These are phyloP conservation scores for Stichodactyla helianthus DNA, from an alignment of 64 coral and sea anemone genomes.

Conservation along the genomic window DNA sequence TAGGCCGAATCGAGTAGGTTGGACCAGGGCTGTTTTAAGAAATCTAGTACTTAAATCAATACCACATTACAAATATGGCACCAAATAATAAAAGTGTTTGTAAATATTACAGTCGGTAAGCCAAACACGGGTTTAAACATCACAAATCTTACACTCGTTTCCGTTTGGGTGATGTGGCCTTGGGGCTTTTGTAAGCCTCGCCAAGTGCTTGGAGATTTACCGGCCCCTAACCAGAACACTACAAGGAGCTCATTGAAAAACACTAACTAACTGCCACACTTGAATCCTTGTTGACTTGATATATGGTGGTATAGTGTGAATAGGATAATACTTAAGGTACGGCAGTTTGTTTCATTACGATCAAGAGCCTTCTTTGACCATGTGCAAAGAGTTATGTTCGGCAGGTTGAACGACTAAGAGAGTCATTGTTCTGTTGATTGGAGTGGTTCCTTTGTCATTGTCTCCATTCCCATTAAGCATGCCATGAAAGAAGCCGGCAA, in stretches of 20 bases:
- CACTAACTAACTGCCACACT: not conserved
- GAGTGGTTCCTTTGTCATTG: slow-evolving; percentile 4
- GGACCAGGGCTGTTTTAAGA: slow-evolving; percentile 10
- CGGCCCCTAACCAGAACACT: slow-evolving; percentile 18
- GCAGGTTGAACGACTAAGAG: slow-evolving; percentile 13
- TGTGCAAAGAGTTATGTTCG: not conserved
- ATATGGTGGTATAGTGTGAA: slow-evolving; percentile 7
- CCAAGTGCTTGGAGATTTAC: slow-evolving; percentile 12
- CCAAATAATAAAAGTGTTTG: slow-evolving; percentile 14
- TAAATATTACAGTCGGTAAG: slow-evolving; percentile 16
- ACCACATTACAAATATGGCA: slow-evolving; percentile 12
- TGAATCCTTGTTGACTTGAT: not conserved
- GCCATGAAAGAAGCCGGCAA: slow-evolving; percentile 19
- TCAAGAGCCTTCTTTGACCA: slow-evolving; percentile 16
- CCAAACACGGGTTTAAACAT: slow-evolving; percentile 15
- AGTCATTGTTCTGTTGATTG: slow-evolving; percentile 1
- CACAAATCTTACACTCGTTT: slow-evolving; percentile 9
- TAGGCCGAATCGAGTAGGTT: not conserved
- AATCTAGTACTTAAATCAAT: slow-evolving; percentile 10
- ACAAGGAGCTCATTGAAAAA: slow-evolving; percentile 12
- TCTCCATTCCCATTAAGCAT: slow-evolving; percentile 6
- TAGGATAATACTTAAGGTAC: not conserved
- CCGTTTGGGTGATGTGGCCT: not conserved
- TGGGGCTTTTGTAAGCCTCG: slow-evolving; percentile 1
- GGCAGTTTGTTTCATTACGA: not conserved